These are phyloP conservation scores for Semotilus atromaculatus DNA, from an alignment of 2,797 vertebrate genomes.

Conservation along the genomic window DNA sequence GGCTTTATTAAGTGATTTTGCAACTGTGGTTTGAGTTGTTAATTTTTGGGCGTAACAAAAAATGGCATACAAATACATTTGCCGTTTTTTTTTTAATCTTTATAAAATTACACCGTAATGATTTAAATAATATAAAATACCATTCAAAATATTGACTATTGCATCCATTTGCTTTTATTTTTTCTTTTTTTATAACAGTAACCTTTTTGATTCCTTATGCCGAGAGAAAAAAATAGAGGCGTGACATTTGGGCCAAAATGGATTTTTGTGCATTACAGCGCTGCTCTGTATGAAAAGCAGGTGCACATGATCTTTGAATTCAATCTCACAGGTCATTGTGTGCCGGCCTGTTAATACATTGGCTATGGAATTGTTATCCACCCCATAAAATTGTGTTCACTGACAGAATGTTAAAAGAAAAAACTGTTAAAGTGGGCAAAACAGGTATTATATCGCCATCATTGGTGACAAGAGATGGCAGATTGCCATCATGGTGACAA, in stretches of 20 bases:
- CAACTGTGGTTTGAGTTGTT: neutral
- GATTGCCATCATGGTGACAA: neutral
- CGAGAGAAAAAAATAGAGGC: neutral
- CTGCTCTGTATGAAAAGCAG: conserved; percentile 8
- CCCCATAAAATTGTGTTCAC: neutral
- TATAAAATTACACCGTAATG: neutral
- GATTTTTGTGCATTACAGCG: neutral
- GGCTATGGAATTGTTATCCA: neutral
- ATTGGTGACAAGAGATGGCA: too few relatives aligned
- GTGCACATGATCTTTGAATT: conserved; percentile 33
- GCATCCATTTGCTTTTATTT: neutral
- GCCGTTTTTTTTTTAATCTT: neutral
- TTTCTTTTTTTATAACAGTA: neutral
- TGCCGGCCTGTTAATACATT: neutral
- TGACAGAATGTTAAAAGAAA: neutral
- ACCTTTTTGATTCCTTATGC: neutral
- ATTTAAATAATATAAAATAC: neutral
- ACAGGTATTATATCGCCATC: neutral
- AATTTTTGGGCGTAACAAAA: neutral
- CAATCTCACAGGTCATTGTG: conserved; percentile 17
- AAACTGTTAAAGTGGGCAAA: neutral
- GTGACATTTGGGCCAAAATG: conserved; percentile 11
- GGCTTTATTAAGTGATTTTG: neutral
- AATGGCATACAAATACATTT: neutral
- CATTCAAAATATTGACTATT: neutral